Base-by-base conservation (phyloP, 2,113 vertebrate genomes). In the Holacanthus passer region DNA sequence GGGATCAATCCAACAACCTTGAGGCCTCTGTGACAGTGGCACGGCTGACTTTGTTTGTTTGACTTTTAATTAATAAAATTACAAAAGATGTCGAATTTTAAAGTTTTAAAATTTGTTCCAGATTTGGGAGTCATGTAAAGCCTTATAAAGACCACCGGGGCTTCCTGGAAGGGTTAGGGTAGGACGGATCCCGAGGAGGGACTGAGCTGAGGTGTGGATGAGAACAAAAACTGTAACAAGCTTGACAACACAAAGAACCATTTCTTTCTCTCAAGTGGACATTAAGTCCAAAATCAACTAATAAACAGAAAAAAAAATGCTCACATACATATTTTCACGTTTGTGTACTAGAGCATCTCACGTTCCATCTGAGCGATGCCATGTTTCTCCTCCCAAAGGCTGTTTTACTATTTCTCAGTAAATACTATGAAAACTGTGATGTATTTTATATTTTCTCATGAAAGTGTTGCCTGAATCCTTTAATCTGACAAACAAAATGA, bases 61-160 rank as follows among this genome's bases (percentile, higher is more conserved):
- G 62, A 72, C 82, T 77, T 50, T 80, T 77, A 79, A 85, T 87
- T 82, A 73, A 69, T 73, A n/a, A 83, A 73, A 79, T 66, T 41
- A 77, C 13, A 73, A 81, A 82, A 66, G 24, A 79, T 2, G 0
- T 35, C 27, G n/a, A 50, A 76, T 66, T 80, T 47, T n/a, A 58
- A 76, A 48, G 39, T 16, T 29, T 19, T 37, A 39, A 31, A 17
- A 43, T 71, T 5, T 52, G 59, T 71, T 71, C 47, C 0, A 24
- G 55, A 50, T 74, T 80, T 17, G 17, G 60, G 60, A 64, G 60
- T 7, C 31, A 12, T 10, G 6, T 20, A 12, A 32, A 58, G 31
- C 12, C 45, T 31, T 10, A 2, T 45, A 5, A 47, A 29, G 68
- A n/a, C 50, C 2, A 2, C 3, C 12, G 17, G 43, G 41, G 53